phyloP scores from a whole-genome alignment of 2,888 invertebrate species.

The Electrophaes corylata region DNA sequence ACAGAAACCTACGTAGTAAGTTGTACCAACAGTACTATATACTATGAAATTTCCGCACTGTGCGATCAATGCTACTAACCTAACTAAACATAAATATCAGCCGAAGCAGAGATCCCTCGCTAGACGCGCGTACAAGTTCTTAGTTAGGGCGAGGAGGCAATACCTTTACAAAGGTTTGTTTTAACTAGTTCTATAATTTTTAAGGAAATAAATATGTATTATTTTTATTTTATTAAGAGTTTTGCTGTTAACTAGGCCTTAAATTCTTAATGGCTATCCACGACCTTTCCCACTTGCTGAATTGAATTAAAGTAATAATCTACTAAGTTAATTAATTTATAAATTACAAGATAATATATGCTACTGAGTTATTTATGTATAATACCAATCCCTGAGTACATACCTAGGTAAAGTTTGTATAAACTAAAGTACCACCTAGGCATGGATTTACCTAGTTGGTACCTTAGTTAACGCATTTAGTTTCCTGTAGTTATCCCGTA shows the following conservation, averaged over 20 bases:
- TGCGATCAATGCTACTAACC: conserved; percentile 15
- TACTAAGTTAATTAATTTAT: neutral
- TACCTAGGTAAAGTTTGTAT: no score
- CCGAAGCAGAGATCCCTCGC: no score
- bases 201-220: no score
- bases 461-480: neutral
- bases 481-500: neutral
- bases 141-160: no score
- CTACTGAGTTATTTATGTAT: no score
- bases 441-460: neutral
- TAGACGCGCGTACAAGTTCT: no score
- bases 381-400: no score
- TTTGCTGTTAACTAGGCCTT: conserved; percentile 25
- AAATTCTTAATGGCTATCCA: conserved; percentile 24
- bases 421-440: neutral
- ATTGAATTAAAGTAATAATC: neutral
- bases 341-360: no score
- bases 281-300: neutral
- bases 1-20: conserved; percentile 32
- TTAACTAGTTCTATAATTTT: no score
- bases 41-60: conserved; percentile 20
- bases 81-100: no score
- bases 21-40: conserved; percentile 6
- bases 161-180: no score
- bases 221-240: no score